A percentile compares a stretch with the other conserved stretches of the same genome.
Conservation (phyloP, 2,797 vertebrate genomes). For the Halcyon leucocephala region DNA sequence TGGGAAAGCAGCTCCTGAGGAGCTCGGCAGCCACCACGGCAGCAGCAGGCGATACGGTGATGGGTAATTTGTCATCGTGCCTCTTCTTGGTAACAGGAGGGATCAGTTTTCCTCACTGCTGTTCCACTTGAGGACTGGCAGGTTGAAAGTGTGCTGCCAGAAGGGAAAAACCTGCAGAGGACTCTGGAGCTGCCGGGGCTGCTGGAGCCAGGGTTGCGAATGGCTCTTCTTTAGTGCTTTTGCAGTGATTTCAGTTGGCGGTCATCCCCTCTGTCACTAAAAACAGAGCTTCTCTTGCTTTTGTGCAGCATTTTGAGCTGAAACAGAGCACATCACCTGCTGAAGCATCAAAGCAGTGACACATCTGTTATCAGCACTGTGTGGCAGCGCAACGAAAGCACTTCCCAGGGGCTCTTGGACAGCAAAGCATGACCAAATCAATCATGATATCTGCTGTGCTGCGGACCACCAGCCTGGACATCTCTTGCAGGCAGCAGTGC, state of each 20-base stretch:
- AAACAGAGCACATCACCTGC: not conserved
- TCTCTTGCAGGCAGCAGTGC: accelerated
- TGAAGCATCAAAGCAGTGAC: not conserved
- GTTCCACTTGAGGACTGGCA: not conserved
- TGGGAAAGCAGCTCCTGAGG: not conserved
- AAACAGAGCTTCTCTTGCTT: not conserved
- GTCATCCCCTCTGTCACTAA: not conserved
- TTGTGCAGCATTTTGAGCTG: not conserved
- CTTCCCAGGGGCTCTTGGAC: not conserved
- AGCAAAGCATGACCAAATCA: not conserved
- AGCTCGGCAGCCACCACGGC: not conserved
- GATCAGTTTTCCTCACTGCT: not conserved
- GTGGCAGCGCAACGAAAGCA: not conserved
- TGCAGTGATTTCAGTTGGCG: not conserved
- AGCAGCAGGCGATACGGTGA: not conserved
- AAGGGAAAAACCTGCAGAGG: not conserved
- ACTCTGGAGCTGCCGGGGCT: not conserved
- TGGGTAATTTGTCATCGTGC: not conserved
- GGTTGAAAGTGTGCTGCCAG: not conserved
- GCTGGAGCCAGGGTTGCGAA: not conserved
- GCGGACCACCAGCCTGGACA: not conserved
- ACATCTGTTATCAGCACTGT: not conserved
- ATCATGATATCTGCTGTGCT: not conserved
- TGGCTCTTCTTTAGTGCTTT: not conserved
- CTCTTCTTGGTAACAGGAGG: not conserved